These are phyloP conservation scores for Choreutis nemorana DNA, from an alignment of 2,888 invertebrate species.

Conservation along the genomic window DNA sequence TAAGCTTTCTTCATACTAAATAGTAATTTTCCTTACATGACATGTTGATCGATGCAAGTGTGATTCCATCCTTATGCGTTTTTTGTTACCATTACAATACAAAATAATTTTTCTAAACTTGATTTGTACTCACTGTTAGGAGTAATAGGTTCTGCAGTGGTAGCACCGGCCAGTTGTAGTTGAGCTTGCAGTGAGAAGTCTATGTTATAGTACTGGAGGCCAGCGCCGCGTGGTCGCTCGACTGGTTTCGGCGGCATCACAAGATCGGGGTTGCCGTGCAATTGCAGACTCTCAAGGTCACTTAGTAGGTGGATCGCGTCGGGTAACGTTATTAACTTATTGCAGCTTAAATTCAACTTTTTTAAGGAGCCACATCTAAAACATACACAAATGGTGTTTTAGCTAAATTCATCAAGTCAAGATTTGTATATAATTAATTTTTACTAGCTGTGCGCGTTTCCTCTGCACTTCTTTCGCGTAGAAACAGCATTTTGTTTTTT, in stretches of 20 bases:
- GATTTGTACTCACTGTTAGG: constrained; percentile 74
- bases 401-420: no score
- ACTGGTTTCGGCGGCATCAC: constrained; percentile 95
- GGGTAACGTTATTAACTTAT: constrained; percentile 93
- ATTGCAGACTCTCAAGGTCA: constrained; percentile 88
- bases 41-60: no score
- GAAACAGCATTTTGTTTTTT: no score
- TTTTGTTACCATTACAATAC: no score
- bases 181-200: constrained; percentile 98
- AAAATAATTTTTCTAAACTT: no score
- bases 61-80: no score
- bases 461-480: no score
- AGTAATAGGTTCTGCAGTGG: constrained; percentile 76
- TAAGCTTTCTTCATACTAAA: no score
- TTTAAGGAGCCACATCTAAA: constrained; percentile 90
- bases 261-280: constrained; percentile 92
- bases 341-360: constrained; percentile 91
- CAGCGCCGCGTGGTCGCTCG: constrained; percentile 78
- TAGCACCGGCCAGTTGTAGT: constrained; percentile 89
- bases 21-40: no score
- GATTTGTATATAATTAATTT: no score
- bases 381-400: background rate
- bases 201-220: constrained; percentile 95
- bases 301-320: constrained; percentile 96
- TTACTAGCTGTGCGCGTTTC: no score